phyloP scores from a whole-genome alignment of 1,140 invertebrate genomes.

The Drosophila malerkotliana region DNA sequence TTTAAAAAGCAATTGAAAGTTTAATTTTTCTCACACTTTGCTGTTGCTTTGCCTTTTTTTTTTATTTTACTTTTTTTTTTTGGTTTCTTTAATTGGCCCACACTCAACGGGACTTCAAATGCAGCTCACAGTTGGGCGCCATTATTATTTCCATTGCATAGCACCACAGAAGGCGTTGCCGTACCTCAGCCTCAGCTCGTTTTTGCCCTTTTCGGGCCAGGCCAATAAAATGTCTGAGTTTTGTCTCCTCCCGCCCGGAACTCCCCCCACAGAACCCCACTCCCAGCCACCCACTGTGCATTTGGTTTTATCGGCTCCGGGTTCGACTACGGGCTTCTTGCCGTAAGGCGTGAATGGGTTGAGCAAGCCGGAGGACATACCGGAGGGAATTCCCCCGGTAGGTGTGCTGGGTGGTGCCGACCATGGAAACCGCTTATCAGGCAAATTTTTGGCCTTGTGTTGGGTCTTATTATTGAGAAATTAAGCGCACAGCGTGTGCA shows the following conservation, averaged over 20 bases:
- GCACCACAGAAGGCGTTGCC: constrained; percentile 2
- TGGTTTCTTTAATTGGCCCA: constrained; percentile 68
- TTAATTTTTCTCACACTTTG: constrained; percentile 37
- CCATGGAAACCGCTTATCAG: constrained; percentile 63
- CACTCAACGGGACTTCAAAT: constrained; percentile 60
- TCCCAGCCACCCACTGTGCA: constrained; percentile 18
- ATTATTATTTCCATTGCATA: constrained; percentile 66
- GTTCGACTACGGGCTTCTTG: constrained; percentile 20
- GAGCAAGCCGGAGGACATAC: not conserved
- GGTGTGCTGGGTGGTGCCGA: not conserved
- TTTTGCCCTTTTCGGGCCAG: constrained; percentile 39
- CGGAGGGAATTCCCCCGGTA: constrained; percentile 3
- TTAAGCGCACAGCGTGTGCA: constrained; percentile 66
- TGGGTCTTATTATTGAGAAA: constrained; percentile 71
- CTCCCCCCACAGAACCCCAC: not conserved
- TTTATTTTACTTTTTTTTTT: constrained; percentile 24
- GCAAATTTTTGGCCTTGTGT: constrained; percentile 62
- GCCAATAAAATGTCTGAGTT: constrained; percentile 69
- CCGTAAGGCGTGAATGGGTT: constrained; percentile 13
- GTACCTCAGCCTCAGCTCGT: not conserved
- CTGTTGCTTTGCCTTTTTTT: constrained; percentile 11
- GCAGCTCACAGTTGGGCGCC: constrained; percentile 44
- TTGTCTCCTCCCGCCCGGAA: constrained; percentile 22
- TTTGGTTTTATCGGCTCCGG: constrained; percentile 42
- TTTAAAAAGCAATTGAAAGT: constrained; percentile 71